Conservation (phyloP, 2,113 vertebrate genomes). For the Phrynosoma blainvillii region DNA sequence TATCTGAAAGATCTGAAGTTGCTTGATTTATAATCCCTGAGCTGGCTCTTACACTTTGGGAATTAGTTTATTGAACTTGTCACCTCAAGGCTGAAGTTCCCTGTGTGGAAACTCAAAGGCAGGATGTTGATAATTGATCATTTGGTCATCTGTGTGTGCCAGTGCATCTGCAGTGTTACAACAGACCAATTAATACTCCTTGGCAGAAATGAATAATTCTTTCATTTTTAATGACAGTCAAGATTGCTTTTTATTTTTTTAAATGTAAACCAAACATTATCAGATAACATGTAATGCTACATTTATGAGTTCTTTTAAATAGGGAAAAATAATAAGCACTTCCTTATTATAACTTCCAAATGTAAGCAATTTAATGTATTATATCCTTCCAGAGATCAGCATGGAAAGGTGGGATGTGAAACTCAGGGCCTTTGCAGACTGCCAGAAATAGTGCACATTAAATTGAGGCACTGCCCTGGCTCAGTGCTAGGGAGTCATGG, state of each 20-base stretch:
- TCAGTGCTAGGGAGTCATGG: too few relatives aligned
- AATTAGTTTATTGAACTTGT: slow-evolving; percentile 49
- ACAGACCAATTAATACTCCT: slow-evolving; percentile 44
- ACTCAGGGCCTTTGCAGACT: too few relatives aligned
- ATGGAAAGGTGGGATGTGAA: too few relatives aligned
- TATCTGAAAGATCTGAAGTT: neutral
- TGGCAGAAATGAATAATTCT: slow-evolving; percentile 34
- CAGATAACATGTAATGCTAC: too few relatives aligned
- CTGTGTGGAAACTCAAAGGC: slow-evolving; percentile 20
- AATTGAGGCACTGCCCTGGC: too few relatives aligned
- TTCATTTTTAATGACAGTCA: slow-evolving; percentile 30
- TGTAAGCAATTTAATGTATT: too few relatives aligned
- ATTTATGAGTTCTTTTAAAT: too few relatives aligned
- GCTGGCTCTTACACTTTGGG: neutral
- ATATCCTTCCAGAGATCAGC: too few relatives aligned
- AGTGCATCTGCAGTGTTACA: slow-evolving; percentile 48
- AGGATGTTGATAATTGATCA: slow-evolving; percentile 51
- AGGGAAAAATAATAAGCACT: too few relatives aligned
- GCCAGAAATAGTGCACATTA: too few relatives aligned
- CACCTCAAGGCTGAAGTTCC: slow-evolving; percentile 41
- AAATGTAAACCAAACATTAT: too few relatives aligned
- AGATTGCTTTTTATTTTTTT: slow-evolving; percentile 1
- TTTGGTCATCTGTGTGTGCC: slow-evolving; percentile 30
- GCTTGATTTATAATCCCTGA: slow-evolving; percentile 1
- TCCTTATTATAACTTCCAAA: too few relatives aligned